Base-by-base conservation (phyloP, 2,888 invertebrate genomes). In the Pollenia angustigena region DNA sequence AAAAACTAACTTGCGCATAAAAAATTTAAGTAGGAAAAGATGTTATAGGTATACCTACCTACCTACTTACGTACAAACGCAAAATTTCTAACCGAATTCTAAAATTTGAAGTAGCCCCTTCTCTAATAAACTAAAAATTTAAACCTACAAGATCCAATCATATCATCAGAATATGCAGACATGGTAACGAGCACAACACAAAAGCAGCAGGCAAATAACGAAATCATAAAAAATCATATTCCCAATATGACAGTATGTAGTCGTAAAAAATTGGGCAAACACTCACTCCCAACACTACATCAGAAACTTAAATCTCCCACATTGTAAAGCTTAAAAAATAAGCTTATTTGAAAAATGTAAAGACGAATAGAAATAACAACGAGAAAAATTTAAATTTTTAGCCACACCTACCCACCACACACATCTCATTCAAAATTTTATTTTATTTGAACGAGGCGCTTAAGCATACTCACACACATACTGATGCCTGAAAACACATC, bases 361-460 rank as follows among this genome's bases (percentile, higher is more conserved):
- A 79, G 12, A 64, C 32, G 40, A 72, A 81, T 16, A 44, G 68
- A 68, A 81, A 23, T 48, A 71, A 54, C 56, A 62, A 80, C 14
- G 10, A 48, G 11, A 85, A 88, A 92, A 92, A 92, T 93, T 92
- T 92, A 91, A 92, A 93, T 93, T 91, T 92, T 92, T 92, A 92
- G 92, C 93, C 92, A 93, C 92, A 91, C 93, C 92, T 91, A 88
- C 79, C 71, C 52, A 71, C 81, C 71, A 58, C 52, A 46, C 71
- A 81, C 76, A 74, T 60, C 78, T 81, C 79, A 76, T 60, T 76
- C 4, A 76, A 83, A 83, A 50, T 18, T 78, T 82, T 84, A 56
- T 66, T 56, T 48, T 40, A 32, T 44, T 64, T n/a, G 6, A 83
- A 54, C 58, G 78, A 64, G 64, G 76, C 56, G 76, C 78, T 71